Base-by-base conservation (phyloP, 2,113 vertebrate species). In the Mixornis gularis region DNA sequence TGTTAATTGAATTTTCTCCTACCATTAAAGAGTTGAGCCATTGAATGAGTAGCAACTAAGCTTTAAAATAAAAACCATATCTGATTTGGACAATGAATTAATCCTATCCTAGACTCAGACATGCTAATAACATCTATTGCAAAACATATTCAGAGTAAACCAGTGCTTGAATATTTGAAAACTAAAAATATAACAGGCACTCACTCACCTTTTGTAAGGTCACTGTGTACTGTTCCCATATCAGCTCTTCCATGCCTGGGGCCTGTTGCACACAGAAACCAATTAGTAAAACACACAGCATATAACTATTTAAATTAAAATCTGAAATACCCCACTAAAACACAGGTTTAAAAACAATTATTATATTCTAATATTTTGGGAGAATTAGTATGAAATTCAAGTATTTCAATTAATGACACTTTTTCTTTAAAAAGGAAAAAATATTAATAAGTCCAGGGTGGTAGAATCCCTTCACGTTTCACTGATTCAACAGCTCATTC, bases 201-300 rank as follows among this genome's bases (percentile, higher is more conserved):
- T 97, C 82, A 95, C 98, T 98, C 96, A 99, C 99, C 98, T 98
- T 98, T 80, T 99, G 99, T 86, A 99, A 97, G 89, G 98, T 99
- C 97, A 99, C 99, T 38, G 98, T 99, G 95, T 98, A 99, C 97
- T 99, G 99, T 95, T 99, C 99, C 99, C 99, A 99, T 89, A 99
- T 98, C 82, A 98, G 96, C 87, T 99, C 98, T 95, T 99, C 99
- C 98, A 99, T 99, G 96, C 97, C 98, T 97, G 97, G 83, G 87
- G 97, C 97, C 98, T 98, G 79, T 65, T 94, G 92, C n/a, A 94
- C 81, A 97, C 82, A 65, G 89, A 97, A 79, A 68, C 88, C 87
- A 85, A 93, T 91, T 92, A 95, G 56, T 66, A 90, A 91, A 84
- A 76, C 13, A 81, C 38, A 93, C 24, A 81, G 64, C 66, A 93